A percentile compares a stretch with the other conserved stretches of the same genome.
These are phyloP conservation scores for Podarcis siculus DNA, from an alignment of 2,797 vertebrate genomes.

Conservation along the genomic window DNA sequence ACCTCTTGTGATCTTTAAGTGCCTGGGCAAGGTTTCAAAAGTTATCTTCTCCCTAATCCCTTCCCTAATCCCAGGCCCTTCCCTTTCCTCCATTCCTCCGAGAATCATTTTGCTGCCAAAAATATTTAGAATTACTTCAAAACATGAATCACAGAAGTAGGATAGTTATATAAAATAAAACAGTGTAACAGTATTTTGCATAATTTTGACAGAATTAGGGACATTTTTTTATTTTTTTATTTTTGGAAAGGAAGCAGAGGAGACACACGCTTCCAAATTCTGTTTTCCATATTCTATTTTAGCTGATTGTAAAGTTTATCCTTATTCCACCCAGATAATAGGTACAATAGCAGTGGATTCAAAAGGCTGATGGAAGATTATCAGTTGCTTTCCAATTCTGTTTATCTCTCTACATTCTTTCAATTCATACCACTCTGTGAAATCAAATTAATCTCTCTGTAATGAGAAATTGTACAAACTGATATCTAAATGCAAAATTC, in stretches of 20 bases:
- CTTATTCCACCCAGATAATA: not conserved
- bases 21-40: not conserved
- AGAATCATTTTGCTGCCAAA: not conserved
- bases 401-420: slow-evolving; percentile 15
- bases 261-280: not conserved
- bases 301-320: not conserved
- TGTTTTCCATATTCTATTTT: not conserved
- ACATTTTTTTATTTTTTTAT: not conserved
- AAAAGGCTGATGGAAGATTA: not conserved
- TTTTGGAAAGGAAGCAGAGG: not conserved
- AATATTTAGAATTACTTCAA: slow-evolving; percentile 12
- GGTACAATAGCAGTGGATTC: not conserved
- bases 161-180: slow-evolving; percentile 11
- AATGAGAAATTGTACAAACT: not conserved
- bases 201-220: not conserved
- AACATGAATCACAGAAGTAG: not conserved
- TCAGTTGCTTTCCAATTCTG: slow-evolving; percentile 14
- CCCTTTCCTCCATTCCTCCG: not conserved
- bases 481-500: slow-evolving; percentile 5
- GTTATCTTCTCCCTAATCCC: not conserved
- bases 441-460: slow-evolving; percentile 3
- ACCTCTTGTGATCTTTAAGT: not conserved
- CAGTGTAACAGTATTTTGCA: not conserved
- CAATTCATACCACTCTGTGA: not conserved
- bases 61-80: not conserved